These are phyloP conservation scores for Drosophila saltans DNA, from an alignment of 1,140 invertebrate genomes.

Conservation along the genomic window DNA sequence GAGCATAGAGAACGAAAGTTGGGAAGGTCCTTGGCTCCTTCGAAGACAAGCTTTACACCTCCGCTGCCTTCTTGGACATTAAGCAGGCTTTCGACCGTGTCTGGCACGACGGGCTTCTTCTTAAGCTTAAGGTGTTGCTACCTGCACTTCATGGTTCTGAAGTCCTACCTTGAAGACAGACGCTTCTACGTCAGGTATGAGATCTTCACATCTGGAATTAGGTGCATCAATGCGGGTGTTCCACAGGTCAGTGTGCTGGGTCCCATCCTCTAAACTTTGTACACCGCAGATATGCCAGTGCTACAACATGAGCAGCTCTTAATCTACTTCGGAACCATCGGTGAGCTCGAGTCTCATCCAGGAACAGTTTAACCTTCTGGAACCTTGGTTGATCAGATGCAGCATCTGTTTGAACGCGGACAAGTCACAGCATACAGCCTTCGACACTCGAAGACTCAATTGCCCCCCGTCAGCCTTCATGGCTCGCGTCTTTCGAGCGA, in stretches of 20 bases:
- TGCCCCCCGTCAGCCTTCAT: too few relatives aligned
- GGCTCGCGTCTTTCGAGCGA: too few relatives aligned
- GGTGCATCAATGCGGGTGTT: background rate
- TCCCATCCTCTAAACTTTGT: background rate
- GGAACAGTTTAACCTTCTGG: too few relatives aligned
- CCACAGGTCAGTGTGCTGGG: background rate
- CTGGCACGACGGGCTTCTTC: background rate
- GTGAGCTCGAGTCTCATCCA: background rate
- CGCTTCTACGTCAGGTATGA: background rate
- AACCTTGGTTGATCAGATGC: too few relatives aligned
- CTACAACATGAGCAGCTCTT: background rate
- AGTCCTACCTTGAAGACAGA: background rate
- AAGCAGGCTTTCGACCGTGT: background rate
- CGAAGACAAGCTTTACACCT: too few relatives aligned
- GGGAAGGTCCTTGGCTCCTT: too few relatives aligned
- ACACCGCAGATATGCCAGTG: background rate
- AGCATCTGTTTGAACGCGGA: too few relatives aligned
- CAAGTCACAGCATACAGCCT: too few relatives aligned
- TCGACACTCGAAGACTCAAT: too few relatives aligned
- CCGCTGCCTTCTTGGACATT: too few relatives aligned
- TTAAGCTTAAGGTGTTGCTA: background rate
- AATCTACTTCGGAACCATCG: background rate
- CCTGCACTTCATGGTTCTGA: conserved; percentile 3
- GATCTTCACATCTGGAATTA: background rate
- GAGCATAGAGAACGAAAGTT: too few relatives aligned